Conservation (phyloP, 2,888 invertebrate species). For the Aromia moschata region DNA sequence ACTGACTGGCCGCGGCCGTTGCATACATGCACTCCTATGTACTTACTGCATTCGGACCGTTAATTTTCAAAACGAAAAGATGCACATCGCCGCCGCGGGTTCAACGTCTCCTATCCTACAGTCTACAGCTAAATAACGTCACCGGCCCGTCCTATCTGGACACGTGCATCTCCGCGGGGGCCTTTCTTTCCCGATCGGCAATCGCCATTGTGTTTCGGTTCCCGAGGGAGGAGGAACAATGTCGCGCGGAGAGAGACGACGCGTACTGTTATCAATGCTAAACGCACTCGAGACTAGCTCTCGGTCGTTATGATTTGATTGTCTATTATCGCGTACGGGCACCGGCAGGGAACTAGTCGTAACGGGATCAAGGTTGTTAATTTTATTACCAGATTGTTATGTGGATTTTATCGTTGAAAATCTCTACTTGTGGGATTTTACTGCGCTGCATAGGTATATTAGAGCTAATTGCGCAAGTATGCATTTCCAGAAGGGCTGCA, state of each 20-base stretch:
- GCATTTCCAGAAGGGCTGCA: too few relatives aligned
- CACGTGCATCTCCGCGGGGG: slow-evolving; percentile 28
- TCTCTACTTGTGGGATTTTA: too few relatives aligned
- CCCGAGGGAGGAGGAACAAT: neutral
- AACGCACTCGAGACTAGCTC: too few relatives aligned
- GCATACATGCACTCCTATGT: neutral
- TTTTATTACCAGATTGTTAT: too few relatives aligned
- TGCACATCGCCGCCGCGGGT: slow-evolving; percentile 2
- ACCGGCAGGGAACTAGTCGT: too few relatives aligned
- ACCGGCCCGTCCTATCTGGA: slow-evolving; percentile 25
- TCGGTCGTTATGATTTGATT: too few relatives aligned
- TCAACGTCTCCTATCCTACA: slow-evolving; percentile 26
- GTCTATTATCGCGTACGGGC: too few relatives aligned
- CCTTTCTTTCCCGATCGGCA: slow-evolving; percentile 15
- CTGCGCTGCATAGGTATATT: too few relatives aligned
- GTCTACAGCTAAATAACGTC: slow-evolving; percentile 32
- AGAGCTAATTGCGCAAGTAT: too few relatives aligned
- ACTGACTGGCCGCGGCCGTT: neutral
- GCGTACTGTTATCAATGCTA: neutral
- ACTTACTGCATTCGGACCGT: neutral
- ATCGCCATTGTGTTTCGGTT: slow-evolving; percentile 2
- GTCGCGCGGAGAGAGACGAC: neutral
- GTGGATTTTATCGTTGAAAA: too few relatives aligned
- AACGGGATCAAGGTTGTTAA: too few relatives aligned
- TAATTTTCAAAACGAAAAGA: slow-evolving; percentile 2